Conservation (phyloP, 2,888 invertebrate species). For the Polymixis flavicincta region DNA sequence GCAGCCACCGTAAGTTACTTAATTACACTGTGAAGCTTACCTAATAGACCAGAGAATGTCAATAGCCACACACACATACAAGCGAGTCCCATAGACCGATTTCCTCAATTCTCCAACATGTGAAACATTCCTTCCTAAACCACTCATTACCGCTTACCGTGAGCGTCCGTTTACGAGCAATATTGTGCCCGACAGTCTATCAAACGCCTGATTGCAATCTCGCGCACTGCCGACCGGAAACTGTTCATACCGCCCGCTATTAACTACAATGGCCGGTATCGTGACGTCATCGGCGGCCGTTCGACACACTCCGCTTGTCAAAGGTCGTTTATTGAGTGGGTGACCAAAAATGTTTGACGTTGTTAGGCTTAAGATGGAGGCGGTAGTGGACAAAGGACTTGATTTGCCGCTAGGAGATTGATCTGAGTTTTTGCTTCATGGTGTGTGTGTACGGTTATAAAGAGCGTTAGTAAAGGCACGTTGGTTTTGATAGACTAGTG, state of each 20-base stretch:
- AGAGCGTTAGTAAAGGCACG: neutral
- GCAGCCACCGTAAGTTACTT: neutral
- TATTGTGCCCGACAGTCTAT: constrained; percentile 65
- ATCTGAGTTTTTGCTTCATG: neutral
- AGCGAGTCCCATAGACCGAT: neutral
- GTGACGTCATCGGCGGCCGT: constrained; percentile 49
- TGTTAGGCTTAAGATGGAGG: constrained; percentile 19
- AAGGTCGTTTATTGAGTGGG: constrained; percentile 51
- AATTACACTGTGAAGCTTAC: neutral
- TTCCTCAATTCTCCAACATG: constrained; percentile 15
- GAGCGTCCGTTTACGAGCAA: constrained; percentile 54
- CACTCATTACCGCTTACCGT: constrained; percentile 54
- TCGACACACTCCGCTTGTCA: constrained; percentile 40
- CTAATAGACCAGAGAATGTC: neutral
- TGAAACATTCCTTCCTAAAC: constrained; percentile 44
- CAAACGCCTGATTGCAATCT: constrained; percentile 66
- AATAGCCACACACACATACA: constrained; percentile 1
- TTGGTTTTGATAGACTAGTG: neutral
- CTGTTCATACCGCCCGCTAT: constrained; percentile 57
- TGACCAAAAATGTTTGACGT: constrained; percentile 49
- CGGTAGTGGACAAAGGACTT: constrained; percentile 18
- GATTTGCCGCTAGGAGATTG: constrained; percentile 20
- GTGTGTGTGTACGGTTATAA: neutral
- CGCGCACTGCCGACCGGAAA: constrained; percentile 62
- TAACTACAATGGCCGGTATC: constrained; percentile 50